phyloP scores from a whole-genome alignment of 2,113 vertebrate species.

The Oophaga pumilio region DNA sequence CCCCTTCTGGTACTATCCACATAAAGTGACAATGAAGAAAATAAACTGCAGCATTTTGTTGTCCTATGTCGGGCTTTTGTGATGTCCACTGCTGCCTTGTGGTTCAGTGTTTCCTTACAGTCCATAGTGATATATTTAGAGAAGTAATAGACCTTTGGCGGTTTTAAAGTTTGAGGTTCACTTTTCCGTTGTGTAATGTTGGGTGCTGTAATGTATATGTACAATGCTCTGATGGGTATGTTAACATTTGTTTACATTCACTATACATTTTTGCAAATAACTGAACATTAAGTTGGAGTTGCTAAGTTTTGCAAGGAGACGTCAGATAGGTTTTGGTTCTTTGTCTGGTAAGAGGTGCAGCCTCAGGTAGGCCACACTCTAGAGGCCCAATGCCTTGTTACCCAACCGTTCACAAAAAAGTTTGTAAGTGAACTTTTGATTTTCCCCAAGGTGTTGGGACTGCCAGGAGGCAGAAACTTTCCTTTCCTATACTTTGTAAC shows the following conservation, averaged over 20 bases:
- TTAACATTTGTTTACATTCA: not conserved
- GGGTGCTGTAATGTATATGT: not conserved
- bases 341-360: not conserved
- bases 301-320: not conserved
- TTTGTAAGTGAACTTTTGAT: not conserved
- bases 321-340: not conserved
- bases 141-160: not conserved
- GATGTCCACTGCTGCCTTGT: not conserved
- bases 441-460: not conserved
- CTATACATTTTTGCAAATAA: not conserved
- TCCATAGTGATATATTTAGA: not conserved
- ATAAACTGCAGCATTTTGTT: constrained; percentile 55
- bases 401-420: too few species aligned
- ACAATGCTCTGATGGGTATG: not conserved
- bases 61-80: not conserved
- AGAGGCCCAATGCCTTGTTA: not conserved
- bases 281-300: not conserved
- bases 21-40: constrained; percentile 66
- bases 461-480: not conserved
- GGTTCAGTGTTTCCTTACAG: not conserved
- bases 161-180: not conserved
- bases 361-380: not conserved
- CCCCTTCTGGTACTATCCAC: constrained; percentile 58
- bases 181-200: not conserved
- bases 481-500: not conserved